Evolutionary conservation across 1,140 invertebrate genomes (phyloP).

Genomic region (Oncopeltus fasciatus): DNA sequence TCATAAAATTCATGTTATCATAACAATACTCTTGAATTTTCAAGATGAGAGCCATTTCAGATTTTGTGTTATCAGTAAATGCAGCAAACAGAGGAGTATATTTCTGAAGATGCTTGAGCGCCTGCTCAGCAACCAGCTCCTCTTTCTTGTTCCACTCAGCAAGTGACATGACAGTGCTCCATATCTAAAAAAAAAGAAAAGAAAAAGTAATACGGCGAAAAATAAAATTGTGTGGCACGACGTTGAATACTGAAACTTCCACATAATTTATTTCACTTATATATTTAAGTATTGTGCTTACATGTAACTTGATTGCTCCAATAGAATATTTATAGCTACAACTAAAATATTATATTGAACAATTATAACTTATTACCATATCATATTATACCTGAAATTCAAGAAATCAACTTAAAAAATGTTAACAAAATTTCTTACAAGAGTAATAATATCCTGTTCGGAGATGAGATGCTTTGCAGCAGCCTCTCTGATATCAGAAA

Average conservation of each 20-base stretch:
- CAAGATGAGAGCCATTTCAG: constrained; percentile 73
- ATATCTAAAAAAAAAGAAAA: constrained; percentile 45
- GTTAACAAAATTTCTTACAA: constrained; percentile 31
- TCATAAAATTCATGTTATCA: constrained; percentile 98
- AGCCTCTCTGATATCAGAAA: constrained; percentile 70
- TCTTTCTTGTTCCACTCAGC: constrained; percentile 98
- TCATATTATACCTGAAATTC: no score
- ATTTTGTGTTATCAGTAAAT: constrained; percentile 66
- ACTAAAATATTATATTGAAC: no score
- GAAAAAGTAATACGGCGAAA: no score
- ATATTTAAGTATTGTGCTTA: no score
- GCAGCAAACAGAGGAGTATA: constrained; percentile 74
- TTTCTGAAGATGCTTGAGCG: constrained; percentile 72
- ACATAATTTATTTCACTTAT: no score
- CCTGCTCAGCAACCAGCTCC: constrained; percentile 87
- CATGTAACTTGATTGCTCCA: no score
- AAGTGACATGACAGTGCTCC: constrained; percentile 83
- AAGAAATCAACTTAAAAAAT: no score
- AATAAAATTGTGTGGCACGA: no score
- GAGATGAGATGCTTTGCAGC: constrained; percentile 63
- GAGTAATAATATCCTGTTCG: constrained; percentile 71
- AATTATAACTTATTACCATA: no score
- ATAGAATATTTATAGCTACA: no score
- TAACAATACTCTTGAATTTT: constrained; percentile 95
- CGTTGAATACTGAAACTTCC: no score